Evolutionary conservation across 1,140 invertebrate genomes (phyloP), one percentile per base, ranked within the genome.

Genomic region (Cotesia vestalis): DNA sequence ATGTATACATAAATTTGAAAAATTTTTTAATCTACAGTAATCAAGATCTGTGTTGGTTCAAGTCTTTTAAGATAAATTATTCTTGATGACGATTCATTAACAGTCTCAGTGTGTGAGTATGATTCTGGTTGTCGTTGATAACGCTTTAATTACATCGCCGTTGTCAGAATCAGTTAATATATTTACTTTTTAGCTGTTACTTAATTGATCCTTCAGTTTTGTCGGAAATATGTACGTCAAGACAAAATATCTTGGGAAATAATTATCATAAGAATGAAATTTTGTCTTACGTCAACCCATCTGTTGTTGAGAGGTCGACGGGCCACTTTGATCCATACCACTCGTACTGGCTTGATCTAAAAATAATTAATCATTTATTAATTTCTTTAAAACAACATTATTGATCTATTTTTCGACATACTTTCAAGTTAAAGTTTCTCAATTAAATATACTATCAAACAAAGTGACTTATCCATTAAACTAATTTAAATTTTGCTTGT

Each of bases 281-380:
- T 64, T 35, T 55, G n/a, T 20, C n/a, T 71, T 35, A 71, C 71
- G 75, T 78, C 78, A 81, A 71, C 73, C 77, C 20, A 71, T 78
- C 52, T 79, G 77, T 46, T 78, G 76, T 53, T 80, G 76, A 57
- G 80, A 78, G 71, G 78, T 77, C 55, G 77, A 75, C 70, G 74
- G 66, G 63, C 76, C 78, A 36, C 52, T 69, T 62, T 80, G 78
- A 9, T 72, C 64, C 68, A 79, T 68, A 71, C 76, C 78, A 69
- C 79, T 79, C 14, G 78, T 77, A n/a, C 78, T 73, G 1, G 78
- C 69, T 73, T 79, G 72, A 75, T 77, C 79, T 80, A 69, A 27
- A 78, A 78, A 17, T 61, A 40, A 4, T 51, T 11, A 52, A 57
- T 11, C 9, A 36, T 36, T 35, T 27, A 27, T 27, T 27, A 27